Base-by-base conservation (phyloP, 2,797 vertebrate species). In the Aldrovandia affinis region DNA sequence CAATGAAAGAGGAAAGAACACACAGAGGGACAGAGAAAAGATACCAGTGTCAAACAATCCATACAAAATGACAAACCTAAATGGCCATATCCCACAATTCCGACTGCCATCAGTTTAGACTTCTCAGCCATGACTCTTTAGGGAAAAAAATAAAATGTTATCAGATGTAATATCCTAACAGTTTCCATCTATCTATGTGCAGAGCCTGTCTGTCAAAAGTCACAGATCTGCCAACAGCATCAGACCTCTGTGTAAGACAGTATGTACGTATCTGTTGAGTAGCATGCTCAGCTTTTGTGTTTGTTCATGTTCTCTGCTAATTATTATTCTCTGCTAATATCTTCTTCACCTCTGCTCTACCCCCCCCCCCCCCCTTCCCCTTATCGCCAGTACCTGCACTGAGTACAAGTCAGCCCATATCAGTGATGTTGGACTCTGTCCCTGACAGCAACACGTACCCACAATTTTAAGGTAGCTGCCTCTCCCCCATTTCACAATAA, bases 71-170 rank as follows among this genome's bases (percentile, higher is more conserved):
- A 89, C 92, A 84, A 10, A 96, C 96, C 95, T 90, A 96, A 86
- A 90, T 96, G 93, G 86, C 96, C 96, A 81, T 90, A 96, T 90
- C 96, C 96, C 81, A 96, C 94, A 52, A 96, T 88, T 87, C 96
- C 96, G 86, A 96, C 90, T 86, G 86, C 90, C 55, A 92, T 82
- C 1, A 81, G 44, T 75, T 88, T 81, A 57, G 88, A 86, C 78
- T 8, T 85, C 30, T 93, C 86, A 55, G 89, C 88, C 93, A 94
- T 95, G 80, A 86, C 83, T n/a, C 77, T 83, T 57, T 83, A 36
- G 52, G 57, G 20, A 15, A 28, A 3, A 44, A 75, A 20, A 70
- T 6, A 70, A 75, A 25, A 75, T 18, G 7, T 1, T 44, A 75
- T 42, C 70, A 44, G 36, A 44, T 39, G 68, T 15, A 73, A 73